Evolutionary conservation across 2,888 invertebrate species (phyloP).

Genomic region (Leucozona laternaria): DNA sequence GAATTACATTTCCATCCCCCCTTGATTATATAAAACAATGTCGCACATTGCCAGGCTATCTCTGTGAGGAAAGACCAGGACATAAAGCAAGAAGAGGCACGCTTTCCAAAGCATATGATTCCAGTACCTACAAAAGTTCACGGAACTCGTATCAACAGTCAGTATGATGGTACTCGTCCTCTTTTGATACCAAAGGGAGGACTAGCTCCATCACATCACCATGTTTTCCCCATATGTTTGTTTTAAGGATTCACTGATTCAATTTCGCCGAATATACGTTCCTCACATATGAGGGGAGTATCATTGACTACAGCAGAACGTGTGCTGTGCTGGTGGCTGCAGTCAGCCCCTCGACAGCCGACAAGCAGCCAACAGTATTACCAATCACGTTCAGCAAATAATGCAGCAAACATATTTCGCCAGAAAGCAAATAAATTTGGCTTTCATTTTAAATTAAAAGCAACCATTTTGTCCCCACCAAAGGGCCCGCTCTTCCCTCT

Average conservation of each 20-base stretch:
- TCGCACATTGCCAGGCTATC: constrained; percentile 46
- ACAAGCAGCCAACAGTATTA: constrained; percentile 69
- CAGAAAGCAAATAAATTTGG: constrained; percentile 75
- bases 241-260: constrained; percentile 76
- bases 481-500: constrained; percentile 32
- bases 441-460: constrained; percentile 76
- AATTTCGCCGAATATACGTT: constrained; percentile 71
- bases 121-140: constrained; percentile 5
- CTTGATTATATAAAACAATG: constrained; percentile 38
- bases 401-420: constrained; percentile 75
- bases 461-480: constrained; percentile 72
- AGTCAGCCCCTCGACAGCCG: constrained; percentile 70
- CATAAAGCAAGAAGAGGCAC: constrained; percentile 40
- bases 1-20: constrained; percentile 65
- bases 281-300: constrained; percentile 37
- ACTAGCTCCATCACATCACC: constrained; percentile 67
- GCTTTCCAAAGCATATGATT: constrained; percentile 9
- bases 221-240: constrained; percentile 70
- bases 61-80: constrained; percentile 29
- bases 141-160: constrained; percentile 55
- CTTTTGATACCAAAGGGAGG: constrained; percentile 1
- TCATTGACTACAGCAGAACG: constrained; percentile 46
- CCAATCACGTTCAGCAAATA: constrained; percentile 75
- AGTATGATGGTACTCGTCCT: constrained; percentile 43
- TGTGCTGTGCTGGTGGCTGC: constrained; percentile 67